Base-by-base conservation (phyloP, 2,113 vertebrate genomes). In the Gasterosteus nipponicus region DNA sequence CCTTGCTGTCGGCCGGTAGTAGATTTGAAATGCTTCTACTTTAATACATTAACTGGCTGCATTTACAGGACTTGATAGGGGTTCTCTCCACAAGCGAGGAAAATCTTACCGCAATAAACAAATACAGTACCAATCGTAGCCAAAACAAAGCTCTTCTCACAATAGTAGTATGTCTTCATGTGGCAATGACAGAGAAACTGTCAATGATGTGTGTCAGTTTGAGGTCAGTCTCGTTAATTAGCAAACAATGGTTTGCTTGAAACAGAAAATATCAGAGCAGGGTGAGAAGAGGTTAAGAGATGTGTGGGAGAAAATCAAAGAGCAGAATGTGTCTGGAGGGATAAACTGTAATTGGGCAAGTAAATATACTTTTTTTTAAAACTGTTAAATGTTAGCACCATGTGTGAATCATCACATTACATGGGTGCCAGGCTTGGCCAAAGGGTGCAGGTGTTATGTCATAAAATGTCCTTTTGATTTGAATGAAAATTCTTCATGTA, bases 181-280 rank as follows among this genome's bases (percentile, higher is more conserved):
- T 3, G 35, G 64, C 68, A 12, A 33, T 57, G n/a, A 69, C 22
- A 72, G 63, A 62, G 19, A 72, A 60, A 66, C 31, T 53, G 39
- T 69, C 19, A 60, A 39, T 26, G 31, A 77, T 63, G 69, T 77
- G 69, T 81, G 62, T 78, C 68, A 14, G 19, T 67, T 80, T 86
- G 86, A 89, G 88, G 86, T 73, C 85, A 73, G 61, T 72, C 75
- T 84, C 6, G 35, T 81, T 90, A 89, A 90, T 91, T 89, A 90
- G 80, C 78, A 54, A 54, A 5, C 46, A 73, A 71, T 75, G 75
- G 63, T 72, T 73, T 70, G 62, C 73, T 65, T 64, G 39, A 73
- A 78, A 85, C 84, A 77, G 31, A 39, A 78, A 77, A 77, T 54
- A 41, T n/a, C 35, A 68, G 51, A 22, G 14, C 46, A 42, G 74